Base-by-base conservation (phyloP, 2,888 invertebrate species). In the Cheilosia vulpina region DNA sequence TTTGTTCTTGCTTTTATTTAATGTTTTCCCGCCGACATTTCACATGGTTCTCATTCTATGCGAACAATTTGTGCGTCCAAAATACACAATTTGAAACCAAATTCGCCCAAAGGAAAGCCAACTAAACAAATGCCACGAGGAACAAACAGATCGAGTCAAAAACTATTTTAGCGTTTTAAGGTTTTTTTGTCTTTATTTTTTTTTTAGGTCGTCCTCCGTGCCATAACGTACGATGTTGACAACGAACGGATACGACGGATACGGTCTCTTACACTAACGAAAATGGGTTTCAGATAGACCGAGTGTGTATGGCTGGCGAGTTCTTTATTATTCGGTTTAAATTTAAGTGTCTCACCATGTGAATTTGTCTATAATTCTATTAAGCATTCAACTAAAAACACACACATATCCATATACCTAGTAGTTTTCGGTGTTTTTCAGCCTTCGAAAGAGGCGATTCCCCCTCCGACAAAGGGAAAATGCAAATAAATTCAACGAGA, bases 361-460 rank as follows among this genome's bases (percentile, higher is more conserved):
- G 80, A 76, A 84, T 80, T 75, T 58, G 75, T 71, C 84, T 84
- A 84, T 84, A 84, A 75, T 84, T 84, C 84, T 84, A 84, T 84
- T 79, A 79, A 80, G 71, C 65, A 73, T 76, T 60, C 73, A 62
- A 24, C 55, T 5, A 53, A 73, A 66, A 55, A 31, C 31, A 31
- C 31, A 31, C 31, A 31, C 31, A 31, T 7, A 45, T 60, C 34
- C 31, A 73, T 80, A 58, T 53, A 60, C 50, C 58, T 63, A 65
- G 81, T 69, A 65, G 66, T 72, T 78, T 78, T 72, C 17, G 58
- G 52, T 62, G 66, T 31, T 66, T 72, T 78, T 55, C 47, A 78
- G 79, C 62, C 68, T 79, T 84, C 79, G 68, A 73, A 73, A 79
- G 60, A 75, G 71, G 47, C 75, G 75, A 78, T 69, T 66, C 63